Percentiles rank a stretch among this genome's conserved stretches.
phyloP scores from a whole-genome alignment of 2,888 invertebrate genomes.

The Eupithecia tripunctaria region DNA sequence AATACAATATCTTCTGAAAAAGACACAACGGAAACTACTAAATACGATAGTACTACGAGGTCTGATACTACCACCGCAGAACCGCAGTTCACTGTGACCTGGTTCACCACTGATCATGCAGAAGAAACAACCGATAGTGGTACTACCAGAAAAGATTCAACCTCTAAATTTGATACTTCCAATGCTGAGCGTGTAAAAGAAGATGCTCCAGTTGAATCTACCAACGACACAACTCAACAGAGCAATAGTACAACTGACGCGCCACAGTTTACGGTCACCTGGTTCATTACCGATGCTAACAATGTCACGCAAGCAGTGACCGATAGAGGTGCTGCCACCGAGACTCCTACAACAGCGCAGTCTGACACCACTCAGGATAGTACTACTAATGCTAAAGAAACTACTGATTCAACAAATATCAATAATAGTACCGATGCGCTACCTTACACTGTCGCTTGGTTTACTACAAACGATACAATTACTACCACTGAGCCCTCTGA shows the following conservation, averaged over 20 bases:
- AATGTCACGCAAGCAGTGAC: not conserved
- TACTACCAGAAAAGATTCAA: not conserved
- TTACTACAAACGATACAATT: not conserved
- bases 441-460: not conserved
- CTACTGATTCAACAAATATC: not conserved
- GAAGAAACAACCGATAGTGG: not conserved
- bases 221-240: not conserved
- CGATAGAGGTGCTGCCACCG: not conserved
- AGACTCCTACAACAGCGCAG: not conserved
- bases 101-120: not conserved
- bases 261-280: not conserved
- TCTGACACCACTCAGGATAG: not conserved
- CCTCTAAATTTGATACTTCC: not conserved
- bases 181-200: not conserved
- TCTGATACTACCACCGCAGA: not conserved
- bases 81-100: not conserved
- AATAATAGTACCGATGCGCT: not conserved
- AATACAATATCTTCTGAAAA: not conserved
- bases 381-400: not conserved
- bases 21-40: not conserved
- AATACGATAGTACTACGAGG: not conserved
- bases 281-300: not conserved
- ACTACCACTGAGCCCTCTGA: not conserved
- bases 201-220: not conserved
- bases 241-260: not conserved